A percentile compares a stretch with the other conserved stretches of the same genome.
Evolutionary conservation across 2,113 vertebrate species (phyloP).

Genomic region (Zosterops borbonicus): DNA sequence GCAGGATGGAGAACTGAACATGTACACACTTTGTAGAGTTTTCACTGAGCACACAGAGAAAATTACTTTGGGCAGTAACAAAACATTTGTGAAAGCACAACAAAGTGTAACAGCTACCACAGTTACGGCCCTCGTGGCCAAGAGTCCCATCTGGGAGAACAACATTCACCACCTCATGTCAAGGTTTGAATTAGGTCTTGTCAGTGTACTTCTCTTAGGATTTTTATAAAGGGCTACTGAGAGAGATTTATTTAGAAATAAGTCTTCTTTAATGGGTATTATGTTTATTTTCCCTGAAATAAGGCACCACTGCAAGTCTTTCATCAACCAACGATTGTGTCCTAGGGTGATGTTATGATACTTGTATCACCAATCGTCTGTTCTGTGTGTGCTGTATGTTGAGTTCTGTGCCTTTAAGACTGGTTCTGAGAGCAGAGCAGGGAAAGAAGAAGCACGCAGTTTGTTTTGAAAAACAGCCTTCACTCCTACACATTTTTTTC

Average conservation of each 20-base stretch:
- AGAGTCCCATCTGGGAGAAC: neutral
- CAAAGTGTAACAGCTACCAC: neutral
- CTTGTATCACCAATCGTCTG: too few relatives aligned
- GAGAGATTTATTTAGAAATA: neutral
- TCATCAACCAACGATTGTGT: neutral
- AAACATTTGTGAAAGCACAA: neutral
- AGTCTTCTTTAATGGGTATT: neutral
- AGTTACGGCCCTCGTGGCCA: neutral
- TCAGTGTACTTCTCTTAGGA: neutral
- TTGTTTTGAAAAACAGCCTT: too few relatives aligned
- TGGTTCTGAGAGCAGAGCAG: too few relatives aligned
- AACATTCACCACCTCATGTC: neutral
- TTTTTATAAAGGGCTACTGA: neutral
- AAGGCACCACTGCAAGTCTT: neutral
- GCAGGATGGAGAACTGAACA: neutral
- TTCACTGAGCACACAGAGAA: neutral
- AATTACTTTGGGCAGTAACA: neutral
- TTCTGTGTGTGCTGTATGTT: too few relatives aligned
- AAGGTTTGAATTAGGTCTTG: neutral
- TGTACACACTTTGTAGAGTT: neutral
- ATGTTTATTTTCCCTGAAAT: neutral
- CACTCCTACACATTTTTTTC: too few relatives aligned
- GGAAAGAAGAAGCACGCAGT: too few relatives aligned
- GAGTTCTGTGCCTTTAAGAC: too few relatives aligned
- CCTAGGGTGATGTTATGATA: too few relatives aligned